Base-by-base conservation (phyloP, 2,888 invertebrate species). In the Leucophora obtusa region DNA sequence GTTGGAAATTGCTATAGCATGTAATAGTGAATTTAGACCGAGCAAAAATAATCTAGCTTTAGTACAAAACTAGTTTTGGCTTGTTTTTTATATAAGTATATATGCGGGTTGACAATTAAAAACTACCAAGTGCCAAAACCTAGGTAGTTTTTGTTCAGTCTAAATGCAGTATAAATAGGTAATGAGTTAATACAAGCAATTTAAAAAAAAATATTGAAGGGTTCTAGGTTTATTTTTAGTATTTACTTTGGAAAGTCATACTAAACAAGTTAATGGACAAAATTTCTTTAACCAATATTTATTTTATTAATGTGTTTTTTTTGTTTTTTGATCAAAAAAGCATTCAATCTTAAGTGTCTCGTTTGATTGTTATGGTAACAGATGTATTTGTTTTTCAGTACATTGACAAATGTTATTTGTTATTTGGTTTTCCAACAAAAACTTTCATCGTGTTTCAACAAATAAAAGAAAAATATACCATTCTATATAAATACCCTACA, bases 301-400 rank as follows among this genome's bases (percentile, higher is more conserved):
- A n/a, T 47, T 47, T 47, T 47, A n/a, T 47, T n/a, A 47, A 47
- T 47, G 43, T n/a, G n/a, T 47, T 47, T 47, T 47, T 47, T 47
- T n/a, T n/a, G n/a, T n/a, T n/a, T n/a, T n/a, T n/a, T n/a, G n/a
- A 7, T 2, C 43, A 2, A 47, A 47, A 43, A 6, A 56, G 28
- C 56, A 56, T 56, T 56, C 28, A 56, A 56, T 56, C 56, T 28
- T 10, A 56, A 28, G 56, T 56, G 54, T 56, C 56, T 33, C 24
- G 28, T 28, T 56, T 9, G 28, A 56, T 56, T 28, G 56, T 56
- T 15, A 56, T 66, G 28, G 24, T 66, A 73, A 51, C 73, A 66
- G 63, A 65, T 73, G 72, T 73, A 24, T 73, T 65, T 73, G 65
- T 51, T 65, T 53, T 56, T 38, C 38, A 38, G 24, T 62, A 54